A percentile compares a stretch with the other conserved stretches of the same genome.
Evolutionary conservation across 1,140 invertebrate genomes (phyloP).

Genomic region (Drosophila athabasca): DNA sequence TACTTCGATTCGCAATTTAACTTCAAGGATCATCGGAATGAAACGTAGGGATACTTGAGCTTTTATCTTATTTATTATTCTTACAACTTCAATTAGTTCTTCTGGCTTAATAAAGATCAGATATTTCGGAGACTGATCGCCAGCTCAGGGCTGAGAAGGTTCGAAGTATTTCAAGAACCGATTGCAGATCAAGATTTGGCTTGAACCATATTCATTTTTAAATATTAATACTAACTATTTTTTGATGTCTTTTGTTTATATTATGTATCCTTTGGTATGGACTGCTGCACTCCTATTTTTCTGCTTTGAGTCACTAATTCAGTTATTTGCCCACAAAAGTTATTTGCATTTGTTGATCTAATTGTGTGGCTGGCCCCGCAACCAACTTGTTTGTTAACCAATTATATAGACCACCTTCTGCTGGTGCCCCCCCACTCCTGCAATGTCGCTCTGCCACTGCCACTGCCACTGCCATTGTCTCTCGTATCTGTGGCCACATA

Average conservation of each 20-base stretch:
- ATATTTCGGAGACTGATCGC: no score
- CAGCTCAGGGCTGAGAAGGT: no score
- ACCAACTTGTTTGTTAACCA: slow-evolving; percentile 46
- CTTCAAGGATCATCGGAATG: no score
- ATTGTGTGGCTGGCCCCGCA: slow-evolving; percentile 21
- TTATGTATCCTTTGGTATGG: not conserved
- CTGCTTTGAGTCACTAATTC: not conserved
- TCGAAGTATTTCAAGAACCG: no score
- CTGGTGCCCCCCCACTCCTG: not conserved
- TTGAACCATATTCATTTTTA: no score
- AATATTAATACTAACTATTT: not conserved
- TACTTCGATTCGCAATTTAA: no score
- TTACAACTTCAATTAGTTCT: no score
- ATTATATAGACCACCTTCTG: slow-evolving; percentile 50
- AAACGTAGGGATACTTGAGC: no score
- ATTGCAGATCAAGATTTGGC: no score
- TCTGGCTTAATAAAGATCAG: no score
- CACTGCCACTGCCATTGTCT: slow-evolving; percentile 7
- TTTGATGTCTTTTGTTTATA: not conserved
- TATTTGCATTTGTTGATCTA: slow-evolving; percentile 22
- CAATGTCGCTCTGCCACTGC: not conserved
- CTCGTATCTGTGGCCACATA: slow-evolving; percentile 71
- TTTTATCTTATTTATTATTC: no score
- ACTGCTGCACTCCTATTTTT: not conserved
- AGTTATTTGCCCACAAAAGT: not conserved